Conservation (phyloP, 2,113 vertebrate genomes). For the Poeciliopsis occidentalis region DNA sequence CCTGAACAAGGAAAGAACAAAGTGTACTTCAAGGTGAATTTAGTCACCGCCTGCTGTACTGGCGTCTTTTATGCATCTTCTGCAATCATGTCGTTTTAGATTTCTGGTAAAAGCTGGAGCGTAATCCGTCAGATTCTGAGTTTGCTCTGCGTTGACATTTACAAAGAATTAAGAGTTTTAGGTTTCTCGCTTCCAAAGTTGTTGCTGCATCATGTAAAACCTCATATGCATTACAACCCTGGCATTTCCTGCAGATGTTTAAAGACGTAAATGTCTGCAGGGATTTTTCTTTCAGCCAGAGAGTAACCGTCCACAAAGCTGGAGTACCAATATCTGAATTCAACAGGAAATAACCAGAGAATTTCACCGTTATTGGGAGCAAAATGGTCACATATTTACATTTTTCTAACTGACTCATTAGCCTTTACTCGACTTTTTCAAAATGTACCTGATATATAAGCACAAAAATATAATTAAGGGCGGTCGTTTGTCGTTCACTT, state of each 20-base stretch:
- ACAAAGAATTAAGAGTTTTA: neutral
- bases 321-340: neutral
- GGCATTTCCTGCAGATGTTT: neutral
- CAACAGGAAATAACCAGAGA: neutral
- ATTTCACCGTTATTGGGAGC: neutral
- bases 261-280: neutral
- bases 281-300: neutral
- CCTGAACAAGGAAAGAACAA: conserved; percentile 14
- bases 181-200: neutral
- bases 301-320: neutral
- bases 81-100: neutral
- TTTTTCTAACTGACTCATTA: neutral
- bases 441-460: neutral
- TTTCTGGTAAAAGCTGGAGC: neutral
- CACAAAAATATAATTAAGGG: neutral
- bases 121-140: neutral
- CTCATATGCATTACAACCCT: neutral
- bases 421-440: neutral
- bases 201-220: neutral
- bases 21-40: neutral
- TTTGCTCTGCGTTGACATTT: neutral
- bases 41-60: conserved; percentile 2
- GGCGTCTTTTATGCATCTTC: neutral
- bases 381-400: neutral
- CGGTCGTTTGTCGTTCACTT: neutral